Evolutionary conservation across 2,113 vertebrate genomes (phyloP).

Genomic region (Capra hircus): DNA sequence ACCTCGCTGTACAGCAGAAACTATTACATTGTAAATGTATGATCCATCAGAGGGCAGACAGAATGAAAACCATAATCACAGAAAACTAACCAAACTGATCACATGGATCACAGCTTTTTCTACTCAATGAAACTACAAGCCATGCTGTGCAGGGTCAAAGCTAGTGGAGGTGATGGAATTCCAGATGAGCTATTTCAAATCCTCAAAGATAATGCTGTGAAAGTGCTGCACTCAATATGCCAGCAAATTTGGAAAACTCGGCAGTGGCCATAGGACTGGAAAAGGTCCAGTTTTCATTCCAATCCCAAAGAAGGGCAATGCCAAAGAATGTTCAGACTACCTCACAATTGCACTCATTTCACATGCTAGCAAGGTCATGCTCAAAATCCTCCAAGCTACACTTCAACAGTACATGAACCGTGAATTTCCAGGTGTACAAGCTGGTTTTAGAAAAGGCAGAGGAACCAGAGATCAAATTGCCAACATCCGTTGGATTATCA

Average conservation of each 20-base stretch:
- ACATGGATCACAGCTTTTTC: not conserved
- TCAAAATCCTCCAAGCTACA: not conserved
- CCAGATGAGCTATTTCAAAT: not conserved
- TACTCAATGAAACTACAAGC: not conserved
- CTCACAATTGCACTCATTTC: not conserved
- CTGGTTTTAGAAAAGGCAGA: not conserved
- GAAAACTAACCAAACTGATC: not conserved
- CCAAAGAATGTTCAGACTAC: not conserved
- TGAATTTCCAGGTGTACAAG: not conserved
- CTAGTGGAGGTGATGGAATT: not conserved
- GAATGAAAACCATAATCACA: not conserved
- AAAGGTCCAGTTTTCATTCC: not conserved
- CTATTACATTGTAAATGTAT: not conserved
- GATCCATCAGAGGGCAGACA: not conserved
- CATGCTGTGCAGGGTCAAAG: not conserved
- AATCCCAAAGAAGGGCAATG: not conserved
- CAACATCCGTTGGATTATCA: not conserved
- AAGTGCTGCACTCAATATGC: not conserved
- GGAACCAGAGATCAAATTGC: not conserved
- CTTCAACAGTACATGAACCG: not conserved
- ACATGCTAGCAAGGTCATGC: not conserved
- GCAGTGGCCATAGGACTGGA: not conserved
- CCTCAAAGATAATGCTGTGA: not conserved
- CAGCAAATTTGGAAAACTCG: not conserved
- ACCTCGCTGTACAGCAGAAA: not conserved